Percentiles rank a stretch among this genome's conserved stretches.
Conservation (phyloP, 2,113 vertebrate genomes). For the Condylura cristata region DNA sequence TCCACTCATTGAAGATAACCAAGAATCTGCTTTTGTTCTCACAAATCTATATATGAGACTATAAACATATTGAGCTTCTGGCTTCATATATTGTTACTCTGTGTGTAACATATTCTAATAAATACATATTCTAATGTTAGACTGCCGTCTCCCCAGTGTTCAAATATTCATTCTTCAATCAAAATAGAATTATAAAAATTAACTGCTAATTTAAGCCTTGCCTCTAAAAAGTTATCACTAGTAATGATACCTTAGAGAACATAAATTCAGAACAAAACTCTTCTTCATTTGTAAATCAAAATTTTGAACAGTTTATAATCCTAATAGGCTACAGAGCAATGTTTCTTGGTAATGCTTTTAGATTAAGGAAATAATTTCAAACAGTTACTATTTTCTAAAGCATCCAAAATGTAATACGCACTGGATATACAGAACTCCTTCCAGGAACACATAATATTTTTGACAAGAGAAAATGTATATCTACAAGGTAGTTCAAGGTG, state of each 20-base stretch:
- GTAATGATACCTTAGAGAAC: neutral
- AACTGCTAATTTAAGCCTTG: neutral
- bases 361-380: slow-evolving; percentile 22
- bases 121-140: neutral
- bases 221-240: slow-evolving; percentile 7
- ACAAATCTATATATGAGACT: neutral
- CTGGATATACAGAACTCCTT: neutral
- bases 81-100: neutral
- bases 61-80: neutral
- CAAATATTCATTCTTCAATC: slow-evolving; percentile 43
- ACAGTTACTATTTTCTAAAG: slow-evolving; percentile 8
- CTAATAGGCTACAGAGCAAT: neutral
- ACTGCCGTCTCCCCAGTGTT: neutral
- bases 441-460: neutral
- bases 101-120: no score
- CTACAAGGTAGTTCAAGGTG: neutral
- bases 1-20: neutral
- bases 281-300: neutral
- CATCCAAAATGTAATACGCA: neutral
- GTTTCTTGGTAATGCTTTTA: neutral
- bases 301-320: neutral
- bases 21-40: neutral
- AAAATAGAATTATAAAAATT: slow-evolving; percentile 9
- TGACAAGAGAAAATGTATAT: neutral
- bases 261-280: neutral